Evolutionary conservation across 2,888 invertebrate genomes (phyloP).

Genomic region (Shargacucullia verbasci): DNA sequence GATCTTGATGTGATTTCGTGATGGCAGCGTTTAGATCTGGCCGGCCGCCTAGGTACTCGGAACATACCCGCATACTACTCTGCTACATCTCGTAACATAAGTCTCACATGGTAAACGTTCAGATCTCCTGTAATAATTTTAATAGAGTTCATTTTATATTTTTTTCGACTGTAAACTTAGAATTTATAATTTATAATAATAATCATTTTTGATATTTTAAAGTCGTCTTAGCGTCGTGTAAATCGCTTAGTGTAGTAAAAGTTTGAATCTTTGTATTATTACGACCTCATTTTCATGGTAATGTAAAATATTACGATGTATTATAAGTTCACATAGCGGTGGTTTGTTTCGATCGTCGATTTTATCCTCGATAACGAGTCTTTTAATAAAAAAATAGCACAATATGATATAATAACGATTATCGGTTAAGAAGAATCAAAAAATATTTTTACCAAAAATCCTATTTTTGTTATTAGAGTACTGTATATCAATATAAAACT

Average conservation of each 20-base stretch:
- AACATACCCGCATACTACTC: slow-evolving; percentile 28
- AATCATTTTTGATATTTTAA: slow-evolving; percentile 62
- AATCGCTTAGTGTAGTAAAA: slow-evolving; percentile 71
- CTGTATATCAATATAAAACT: slow-evolving; percentile 76
- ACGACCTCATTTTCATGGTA: slow-evolving; percentile 68
- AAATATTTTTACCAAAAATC: slow-evolving; percentile 83
- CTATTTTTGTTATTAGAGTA: slow-evolving; percentile 84
- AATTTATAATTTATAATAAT: slow-evolving; percentile 54
- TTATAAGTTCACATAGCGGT: slow-evolving; percentile 61
- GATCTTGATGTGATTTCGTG: slow-evolving; percentile 56
- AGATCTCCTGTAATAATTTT: slow-evolving; percentile 65
- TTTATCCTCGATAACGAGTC: slow-evolving; percentile 50
- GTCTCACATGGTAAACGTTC: slow-evolving; percentile 54
- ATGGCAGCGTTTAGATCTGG: slow-evolving; percentile 55
- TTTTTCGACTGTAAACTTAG: slow-evolving; percentile 53
- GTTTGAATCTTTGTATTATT: slow-evolving; percentile 64
- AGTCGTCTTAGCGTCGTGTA: slow-evolving; percentile 71
- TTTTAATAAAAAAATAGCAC: slow-evolving; percentile 68
- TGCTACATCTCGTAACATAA: slow-evolving; percentile 45
- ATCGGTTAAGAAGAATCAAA: slow-evolving; percentile 76
- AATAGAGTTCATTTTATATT: slow-evolving; percentile 61
- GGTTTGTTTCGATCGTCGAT: slow-evolving; percentile 60
- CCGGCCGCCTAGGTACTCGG: slow-evolving; percentile 29
- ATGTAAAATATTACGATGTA: slow-evolving; percentile 66
- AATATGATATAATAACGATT: slow-evolving; percentile 68